These are phyloP conservation scores for Vulpes lagopus DNA, from an alignment of 2,113 vertebrate genomes.

Conservation along the genomic window DNA sequence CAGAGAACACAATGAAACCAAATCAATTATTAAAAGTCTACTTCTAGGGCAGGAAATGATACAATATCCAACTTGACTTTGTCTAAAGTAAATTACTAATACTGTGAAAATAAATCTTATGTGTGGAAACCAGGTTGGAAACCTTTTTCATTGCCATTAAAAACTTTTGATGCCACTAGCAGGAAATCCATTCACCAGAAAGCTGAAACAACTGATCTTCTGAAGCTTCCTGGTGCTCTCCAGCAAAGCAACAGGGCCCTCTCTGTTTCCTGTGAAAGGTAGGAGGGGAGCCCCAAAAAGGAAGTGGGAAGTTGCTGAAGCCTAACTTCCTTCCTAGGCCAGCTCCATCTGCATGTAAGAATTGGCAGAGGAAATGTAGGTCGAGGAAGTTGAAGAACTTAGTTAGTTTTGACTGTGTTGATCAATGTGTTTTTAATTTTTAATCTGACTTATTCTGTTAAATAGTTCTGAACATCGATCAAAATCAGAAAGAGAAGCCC, in stretches of 20 bases:
- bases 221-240: not conserved
- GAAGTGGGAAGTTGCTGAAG: not conserved
- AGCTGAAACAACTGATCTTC: not conserved
- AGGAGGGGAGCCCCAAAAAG: not conserved
- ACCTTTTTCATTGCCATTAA: not conserved
- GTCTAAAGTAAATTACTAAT: not conserved
- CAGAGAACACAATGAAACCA: not conserved
- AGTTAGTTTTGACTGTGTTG: not conserved
- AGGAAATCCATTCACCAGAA: not conserved
- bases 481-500: conserved; percentile 4
- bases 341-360: not conserved
- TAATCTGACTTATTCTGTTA: not conserved
- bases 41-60: not conserved
- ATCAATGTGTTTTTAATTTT: conserved; percentile 56
- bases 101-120: not conserved
- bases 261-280: not conserved
- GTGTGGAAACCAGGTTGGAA: not conserved
- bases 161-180: not conserved
- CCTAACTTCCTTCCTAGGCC: not conserved
- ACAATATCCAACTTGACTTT: not conserved
- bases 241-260: not conserved
- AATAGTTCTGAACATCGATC: not conserved
- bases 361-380: not conserved
- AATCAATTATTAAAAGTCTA: not conserved
- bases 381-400: not conserved